phyloP scores from a whole-genome alignment of 2,888 invertebrate genomes.

The Endomychus coccineus region DNA sequence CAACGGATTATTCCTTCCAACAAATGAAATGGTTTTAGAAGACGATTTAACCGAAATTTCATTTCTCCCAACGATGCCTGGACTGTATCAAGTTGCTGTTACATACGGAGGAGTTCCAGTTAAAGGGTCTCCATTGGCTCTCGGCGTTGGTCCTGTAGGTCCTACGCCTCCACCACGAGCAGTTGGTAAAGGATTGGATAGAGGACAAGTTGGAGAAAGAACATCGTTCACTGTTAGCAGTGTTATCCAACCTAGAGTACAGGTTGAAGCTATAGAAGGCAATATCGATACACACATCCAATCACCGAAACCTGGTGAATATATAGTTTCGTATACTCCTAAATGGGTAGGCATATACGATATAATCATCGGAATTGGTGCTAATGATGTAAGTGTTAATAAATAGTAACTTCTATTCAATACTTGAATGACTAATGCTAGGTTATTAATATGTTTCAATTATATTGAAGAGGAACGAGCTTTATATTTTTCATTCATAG shows the following conservation, averaged over 20 bases:
- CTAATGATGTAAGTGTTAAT: conserved; percentile 38
- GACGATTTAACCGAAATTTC: conserved; percentile 68
- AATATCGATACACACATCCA: conserved; percentile 52
- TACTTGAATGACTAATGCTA: too few species aligned
- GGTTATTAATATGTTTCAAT: too few species aligned
- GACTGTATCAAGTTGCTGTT: conserved; percentile 59
- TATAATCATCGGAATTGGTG: conserved; percentile 60
- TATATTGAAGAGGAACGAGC: too few species aligned
- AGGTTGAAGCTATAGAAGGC: conserved; percentile 47
- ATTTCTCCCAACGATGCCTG: conserved; percentile 78
- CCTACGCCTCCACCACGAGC: conserved; percentile 53
- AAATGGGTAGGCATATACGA: conserved; percentile 88
- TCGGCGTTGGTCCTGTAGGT: conserved; percentile 56
- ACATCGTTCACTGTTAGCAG: conserved; percentile 62
- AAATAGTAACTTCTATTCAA: too few species aligned
- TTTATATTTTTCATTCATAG: too few species aligned
- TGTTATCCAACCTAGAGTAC: conserved; percentile 56
- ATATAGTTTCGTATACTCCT: conserved; percentile 85
- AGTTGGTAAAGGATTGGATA: conserved; percentile 60
- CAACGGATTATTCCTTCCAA: conserved; percentile 72
- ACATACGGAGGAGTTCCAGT: conserved; percentile 60
- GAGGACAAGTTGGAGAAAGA: conserved; percentile 63
- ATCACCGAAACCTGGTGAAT: conserved; percentile 60
- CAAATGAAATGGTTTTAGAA: conserved; percentile 65
- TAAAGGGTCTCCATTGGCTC: conserved; percentile 49